Evolutionary conservation across 2,888 invertebrate genomes (phyloP).

Genomic region (Synergus laeviventris): DNA sequence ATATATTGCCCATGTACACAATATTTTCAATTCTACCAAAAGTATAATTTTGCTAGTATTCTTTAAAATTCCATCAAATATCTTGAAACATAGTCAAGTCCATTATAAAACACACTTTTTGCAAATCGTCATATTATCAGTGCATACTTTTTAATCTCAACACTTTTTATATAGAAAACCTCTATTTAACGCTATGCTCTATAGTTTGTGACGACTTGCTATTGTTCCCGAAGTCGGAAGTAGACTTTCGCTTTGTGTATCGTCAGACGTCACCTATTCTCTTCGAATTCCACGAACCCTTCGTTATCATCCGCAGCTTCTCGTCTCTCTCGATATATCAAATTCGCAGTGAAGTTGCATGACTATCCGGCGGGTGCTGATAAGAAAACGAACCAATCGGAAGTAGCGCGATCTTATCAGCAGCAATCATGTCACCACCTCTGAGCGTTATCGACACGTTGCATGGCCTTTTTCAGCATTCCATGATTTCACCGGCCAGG

Average conservation of each 20-base stretch:
- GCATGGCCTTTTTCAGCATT: neutral
- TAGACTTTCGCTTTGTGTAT: conserved; percentile 17
- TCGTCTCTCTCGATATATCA: conserved; percentile 20
- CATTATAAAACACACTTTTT: too few species aligned
- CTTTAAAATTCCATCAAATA: too few species aligned
- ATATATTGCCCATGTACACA: too few species aligned
- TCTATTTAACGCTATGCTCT: neutral
- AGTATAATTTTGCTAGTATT: too few species aligned
- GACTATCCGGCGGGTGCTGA: neutral
- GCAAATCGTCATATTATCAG: too few species aligned
- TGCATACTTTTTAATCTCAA: neutral
- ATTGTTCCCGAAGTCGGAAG: conserved; percentile 25
- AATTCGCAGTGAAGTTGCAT: neutral
- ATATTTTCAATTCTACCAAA: too few species aligned
- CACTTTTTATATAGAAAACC: neutral
- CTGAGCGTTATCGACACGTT: conserved; percentile 1
- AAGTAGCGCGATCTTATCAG: conserved; percentile 13
- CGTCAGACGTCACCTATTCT: conserved; percentile 12
- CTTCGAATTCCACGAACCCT: conserved; percentile 26
- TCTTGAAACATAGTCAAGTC: too few species aligned
- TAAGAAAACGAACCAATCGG: neutral
- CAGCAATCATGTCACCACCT: neutral
- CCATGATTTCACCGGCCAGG: neutral
- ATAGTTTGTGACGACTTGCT: neutral
- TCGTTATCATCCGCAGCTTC: conserved; percentile 27